Evolutionary conservation across 2,113 vertebrate species (phyloP).

Genomic region (Elachura formosa): DNA sequence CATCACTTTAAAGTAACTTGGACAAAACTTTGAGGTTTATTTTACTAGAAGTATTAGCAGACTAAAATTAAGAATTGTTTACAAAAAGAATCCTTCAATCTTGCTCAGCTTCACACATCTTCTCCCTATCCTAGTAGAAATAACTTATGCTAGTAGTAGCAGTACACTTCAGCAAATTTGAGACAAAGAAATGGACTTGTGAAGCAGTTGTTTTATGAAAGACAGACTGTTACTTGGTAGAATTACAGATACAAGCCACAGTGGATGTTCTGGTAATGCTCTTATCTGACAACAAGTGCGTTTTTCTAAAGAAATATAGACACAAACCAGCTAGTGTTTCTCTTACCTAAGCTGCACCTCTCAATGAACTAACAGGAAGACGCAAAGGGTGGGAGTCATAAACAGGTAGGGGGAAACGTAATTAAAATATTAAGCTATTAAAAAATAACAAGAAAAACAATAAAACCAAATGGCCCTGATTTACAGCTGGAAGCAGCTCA

Average conservation of each 20-base stretch:
- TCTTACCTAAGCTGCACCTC: not conserved
- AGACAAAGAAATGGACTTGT: not conserved
- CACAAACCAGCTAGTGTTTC: not conserved
- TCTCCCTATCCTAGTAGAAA: not conserved
- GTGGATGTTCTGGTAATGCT: not conserved
- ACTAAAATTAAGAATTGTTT: not conserved
- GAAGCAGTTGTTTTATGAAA: not conserved
- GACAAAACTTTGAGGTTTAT: not conserved
- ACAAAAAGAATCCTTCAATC: not conserved
- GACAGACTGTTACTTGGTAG: not conserved
- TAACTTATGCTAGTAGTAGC: not conserved
- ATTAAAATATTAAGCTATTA: slow-evolving; percentile 25
- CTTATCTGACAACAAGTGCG: not conserved
- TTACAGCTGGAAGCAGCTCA: slow-evolving; percentile 34
- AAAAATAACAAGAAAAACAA: slow-evolving; percentile 27
- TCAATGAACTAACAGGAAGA: not conserved
- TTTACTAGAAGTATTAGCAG: not conserved
- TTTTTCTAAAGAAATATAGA: not conserved
- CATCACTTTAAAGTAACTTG: not conserved
- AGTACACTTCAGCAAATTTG: not conserved
- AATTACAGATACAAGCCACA: not conserved
- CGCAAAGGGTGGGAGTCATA: not conserved
- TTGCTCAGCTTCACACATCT: not conserved
- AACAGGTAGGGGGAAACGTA: not conserved
- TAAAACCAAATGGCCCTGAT: slow-evolving; percentile 17